Evolutionary conservation across 2,888 invertebrate genomes (phyloP).

Genomic region (Hydroisotoma schaefferi): DNA sequence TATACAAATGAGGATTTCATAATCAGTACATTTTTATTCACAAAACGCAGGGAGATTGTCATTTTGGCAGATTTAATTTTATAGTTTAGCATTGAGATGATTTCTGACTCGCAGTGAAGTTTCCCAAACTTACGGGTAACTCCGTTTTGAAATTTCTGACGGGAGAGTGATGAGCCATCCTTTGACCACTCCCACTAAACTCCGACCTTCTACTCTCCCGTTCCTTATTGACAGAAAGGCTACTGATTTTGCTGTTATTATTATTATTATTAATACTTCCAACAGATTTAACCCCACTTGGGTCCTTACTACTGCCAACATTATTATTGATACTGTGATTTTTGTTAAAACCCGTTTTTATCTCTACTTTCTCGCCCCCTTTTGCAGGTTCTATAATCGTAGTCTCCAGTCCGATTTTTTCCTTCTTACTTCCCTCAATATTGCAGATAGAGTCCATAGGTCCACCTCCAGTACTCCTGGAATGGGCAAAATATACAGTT

Average conservation of each 20-base stretch:
- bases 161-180: no score
- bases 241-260: not conserved
- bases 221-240: not conserved
- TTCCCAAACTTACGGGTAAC: slow-evolving; percentile 9
- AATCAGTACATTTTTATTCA: no score
- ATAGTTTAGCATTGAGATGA: slow-evolving; percentile 28
- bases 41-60: not conserved
- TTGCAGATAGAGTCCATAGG: slow-evolving; percentile 10
- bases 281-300: not conserved
- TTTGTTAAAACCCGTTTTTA: no score
- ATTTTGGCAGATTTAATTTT: not conserved
- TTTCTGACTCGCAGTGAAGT: slow-evolving; percentile 19
- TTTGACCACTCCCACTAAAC: no score
- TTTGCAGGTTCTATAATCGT: slow-evolving; percentile 1
- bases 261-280: not conserved
- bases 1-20: no score
- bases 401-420: slow-evolving; percentile 13
- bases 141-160: no score
- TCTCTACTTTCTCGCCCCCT: no score
- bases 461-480: slow-evolving; percentile 3
- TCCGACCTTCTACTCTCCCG: no score
- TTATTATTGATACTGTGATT: no score
- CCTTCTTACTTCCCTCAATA: slow-evolving; percentile 1
- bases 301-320: not conserved
- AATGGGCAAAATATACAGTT: slow-evolving; percentile 39